Conservation (phyloP, 2,113 vertebrate species). For the Ctenomys sociabilis region DNA sequence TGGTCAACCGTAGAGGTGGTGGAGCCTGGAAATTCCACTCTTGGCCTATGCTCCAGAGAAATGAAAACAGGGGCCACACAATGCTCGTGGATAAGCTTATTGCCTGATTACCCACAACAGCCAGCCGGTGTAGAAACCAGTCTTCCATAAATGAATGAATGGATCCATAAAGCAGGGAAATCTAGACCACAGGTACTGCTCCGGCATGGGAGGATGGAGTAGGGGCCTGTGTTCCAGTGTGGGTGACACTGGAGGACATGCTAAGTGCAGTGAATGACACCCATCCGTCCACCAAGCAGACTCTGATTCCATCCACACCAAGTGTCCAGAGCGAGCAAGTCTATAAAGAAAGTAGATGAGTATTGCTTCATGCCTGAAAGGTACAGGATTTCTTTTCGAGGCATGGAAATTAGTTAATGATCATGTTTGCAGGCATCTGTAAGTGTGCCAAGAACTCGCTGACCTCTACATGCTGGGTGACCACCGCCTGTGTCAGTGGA, state of each 20-base stretch:
- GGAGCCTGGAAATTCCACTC: not conserved
- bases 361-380: not conserved
- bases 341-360: not conserved
- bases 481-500: not conserved
- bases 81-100: not conserved
- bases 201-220: not conserved
- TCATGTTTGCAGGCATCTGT: accelerated
- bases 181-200: accelerated
- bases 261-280: not conserved
- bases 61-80: not conserved
- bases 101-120: not conserved
- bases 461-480: too few relatives aligned
- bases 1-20: not conserved
- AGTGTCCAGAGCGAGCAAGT: accelerated
- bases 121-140: not conserved
- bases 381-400: not conserved
- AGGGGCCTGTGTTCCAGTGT: accelerated
- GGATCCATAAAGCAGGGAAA: accelerated
- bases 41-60: not conserved
- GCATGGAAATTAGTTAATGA: not conserved
- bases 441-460: not conserved
- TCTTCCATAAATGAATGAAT: accelerated
- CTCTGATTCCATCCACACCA: not conserved
- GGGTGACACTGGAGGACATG: not conserved
- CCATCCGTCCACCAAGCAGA: not conserved